Base-by-base conservation (phyloP, 2,888 invertebrate species). In the Biston betularia region DNA sequence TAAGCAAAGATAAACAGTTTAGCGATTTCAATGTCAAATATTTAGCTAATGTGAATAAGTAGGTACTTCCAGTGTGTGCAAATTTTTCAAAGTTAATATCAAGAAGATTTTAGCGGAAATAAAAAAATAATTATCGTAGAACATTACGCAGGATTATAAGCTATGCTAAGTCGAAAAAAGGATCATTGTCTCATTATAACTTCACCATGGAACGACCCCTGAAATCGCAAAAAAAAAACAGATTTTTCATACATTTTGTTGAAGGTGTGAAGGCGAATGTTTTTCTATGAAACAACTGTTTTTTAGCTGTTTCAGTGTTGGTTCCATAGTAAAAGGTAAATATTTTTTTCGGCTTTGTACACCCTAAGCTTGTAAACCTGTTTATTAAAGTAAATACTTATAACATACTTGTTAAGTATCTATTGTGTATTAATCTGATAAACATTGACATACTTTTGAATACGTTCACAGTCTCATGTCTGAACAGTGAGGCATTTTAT, bases 391-490 rank as follows among this genome's bases (percentile, higher is more conserved):
- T 42, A 42, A 52, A 61, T 46, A 24, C 42, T 15, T 44, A 48
- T 12, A 52, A 35, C 9, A 12, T 50, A 33, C 35, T 42, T 15
- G 11, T 3, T 42, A 54, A 54, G 54, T 44, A 54, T 7, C 54
- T 33, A 42, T 54, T 42, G 15, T 54, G 33, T n/a, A 42, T n/a
- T 49, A 56, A 49, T 55, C 54, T 34, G 63, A 55, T 57, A 53
- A 53, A 62, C 44, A 62, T 62, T 61, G 61, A 66, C 62, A 66
- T 33, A 62, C 56, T 62, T 66, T 58, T 48, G 50, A 52, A 46
- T 61, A 57, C 35, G 44, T 60, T 65, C 50, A 55, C 56, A 56
- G 45, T 33, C 46, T 54, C 15, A 63, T 53, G 52, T 48, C 4
- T 34, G 46, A 53, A 45, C 14, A 33, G n/a, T 54, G 15, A 48